Conservation (phyloP, 2,888 invertebrate species). For the Lissocephala sabroskyi region DNA sequence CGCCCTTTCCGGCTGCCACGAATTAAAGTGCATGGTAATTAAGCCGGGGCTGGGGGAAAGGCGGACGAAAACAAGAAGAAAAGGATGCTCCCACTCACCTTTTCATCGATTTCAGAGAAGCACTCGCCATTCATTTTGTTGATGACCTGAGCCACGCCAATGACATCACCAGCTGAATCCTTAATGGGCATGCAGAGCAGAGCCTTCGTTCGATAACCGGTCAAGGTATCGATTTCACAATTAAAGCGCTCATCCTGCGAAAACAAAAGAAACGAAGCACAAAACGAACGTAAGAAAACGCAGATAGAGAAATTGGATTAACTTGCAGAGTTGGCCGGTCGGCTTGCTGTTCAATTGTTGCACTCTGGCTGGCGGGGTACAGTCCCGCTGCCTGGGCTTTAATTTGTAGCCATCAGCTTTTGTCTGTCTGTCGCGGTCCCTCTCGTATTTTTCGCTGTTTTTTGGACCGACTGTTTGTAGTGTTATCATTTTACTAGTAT, state of each 20-base stretch:
- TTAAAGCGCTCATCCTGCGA: conserved; percentile 89
- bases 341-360: no score
- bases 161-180: conserved; percentile 93
- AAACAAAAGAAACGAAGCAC: conserved; percentile 16
- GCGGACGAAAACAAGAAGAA: no score
- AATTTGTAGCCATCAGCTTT: not conserved
- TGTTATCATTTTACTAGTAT: no score
- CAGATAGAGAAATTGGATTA: not conserved
- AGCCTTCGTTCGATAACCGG: conserved; percentile 93
- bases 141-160: conserved; percentile 97
- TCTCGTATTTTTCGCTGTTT: no score
- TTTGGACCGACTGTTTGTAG: no score
- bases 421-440: not conserved
- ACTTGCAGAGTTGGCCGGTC: no score
- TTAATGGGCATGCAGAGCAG: conserved; percentile 97
- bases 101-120: conserved; percentile 89
- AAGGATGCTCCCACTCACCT: no score
- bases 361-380: not conserved
- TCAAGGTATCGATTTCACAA: conserved; percentile 93
- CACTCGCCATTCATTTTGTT: conserved; percentile 90
- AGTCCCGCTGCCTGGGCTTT: no score
- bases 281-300: conserved; percentile 1
- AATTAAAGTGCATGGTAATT: no score
- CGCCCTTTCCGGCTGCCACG: no score
- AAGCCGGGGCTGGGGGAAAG: no score